These are phyloP conservation scores for Habrosyne pyritoides DNA, from an alignment of 2,888 invertebrate genomes.

Conservation along the genomic window DNA sequence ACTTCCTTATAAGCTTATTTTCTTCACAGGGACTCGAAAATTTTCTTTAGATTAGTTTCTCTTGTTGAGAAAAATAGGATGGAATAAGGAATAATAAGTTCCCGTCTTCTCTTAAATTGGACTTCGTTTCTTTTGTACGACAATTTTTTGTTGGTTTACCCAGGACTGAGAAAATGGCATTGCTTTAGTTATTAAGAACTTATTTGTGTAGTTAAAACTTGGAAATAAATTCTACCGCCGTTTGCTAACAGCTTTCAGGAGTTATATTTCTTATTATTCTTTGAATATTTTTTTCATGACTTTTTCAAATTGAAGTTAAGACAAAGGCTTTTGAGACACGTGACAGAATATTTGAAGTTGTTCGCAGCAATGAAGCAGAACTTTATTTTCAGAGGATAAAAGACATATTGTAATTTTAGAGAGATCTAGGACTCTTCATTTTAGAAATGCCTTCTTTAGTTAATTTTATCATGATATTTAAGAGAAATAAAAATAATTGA, in stretches of 20 bases:
- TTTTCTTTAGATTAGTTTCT: conserved; percentile 83
- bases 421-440: too few relatives aligned
- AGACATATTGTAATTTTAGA: background rate
- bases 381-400: background rate
- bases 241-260: conserved; percentile 31
- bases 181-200: conserved; percentile 56
- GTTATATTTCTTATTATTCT: conserved; percentile 14
- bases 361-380: conserved; percentile 19
- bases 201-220: conserved; percentile 59
- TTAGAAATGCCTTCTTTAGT: too few relatives aligned
- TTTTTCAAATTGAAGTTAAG: conserved; percentile 23
- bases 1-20: conserved; percentile 82
- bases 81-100: conserved; percentile 78
- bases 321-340: conserved; percentile 27
- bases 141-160: conserved; percentile 51
- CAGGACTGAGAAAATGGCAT: conserved; percentile 43
- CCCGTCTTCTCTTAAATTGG: conserved; percentile 73
- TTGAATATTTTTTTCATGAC: conserved; percentile 22
- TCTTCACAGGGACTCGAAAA: conserved; percentile 78
- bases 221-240: conserved; percentile 43
- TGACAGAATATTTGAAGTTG: conserved; percentile 30
- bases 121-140: conserved; percentile 61
- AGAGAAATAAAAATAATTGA: too few relatives aligned
- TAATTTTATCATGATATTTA: too few relatives aligned
- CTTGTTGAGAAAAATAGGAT: conserved; percentile 79